These are phyloP conservation scores for Gastrophysa polygoni DNA, from an alignment of 2,888 invertebrate genomes.

Conservation along the genomic window DNA sequence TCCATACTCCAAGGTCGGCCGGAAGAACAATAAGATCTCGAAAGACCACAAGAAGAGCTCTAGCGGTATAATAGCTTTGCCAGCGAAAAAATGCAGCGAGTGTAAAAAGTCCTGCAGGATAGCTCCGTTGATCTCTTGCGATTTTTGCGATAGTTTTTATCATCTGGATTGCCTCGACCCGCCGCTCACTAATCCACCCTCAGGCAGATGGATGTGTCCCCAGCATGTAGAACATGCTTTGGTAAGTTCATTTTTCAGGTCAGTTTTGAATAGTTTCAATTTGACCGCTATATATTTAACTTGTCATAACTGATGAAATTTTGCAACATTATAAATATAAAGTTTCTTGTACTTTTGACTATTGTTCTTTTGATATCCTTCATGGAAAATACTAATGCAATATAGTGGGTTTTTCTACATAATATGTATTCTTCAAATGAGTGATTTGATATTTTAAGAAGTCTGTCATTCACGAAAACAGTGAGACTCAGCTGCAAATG, in stretches of 20 bases:
- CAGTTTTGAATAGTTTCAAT: background rate
- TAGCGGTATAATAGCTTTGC: constrained; percentile 76
- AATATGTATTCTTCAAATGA: too few relatives aligned
- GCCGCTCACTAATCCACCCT: constrained; percentile 85
- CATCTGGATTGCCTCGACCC: constrained; percentile 96
- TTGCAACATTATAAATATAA: too few relatives aligned
- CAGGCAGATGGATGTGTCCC: constrained; percentile 97
- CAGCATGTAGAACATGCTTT: constrained; percentile 92
- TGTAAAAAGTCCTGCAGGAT: constrained; percentile 84
- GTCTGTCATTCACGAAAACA: too few relatives aligned
- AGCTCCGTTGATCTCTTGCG: constrained; percentile 88
- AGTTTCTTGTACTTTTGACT: too few relatives aligned
- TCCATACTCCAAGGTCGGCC: constrained; percentile 40
- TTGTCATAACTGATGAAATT: too few relatives aligned
- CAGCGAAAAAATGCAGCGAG: constrained; percentile 83
- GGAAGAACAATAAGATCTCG: constrained; percentile 29
- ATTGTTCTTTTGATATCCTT: too few relatives aligned
- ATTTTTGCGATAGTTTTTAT: constrained; percentile 88
- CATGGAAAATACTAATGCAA: too few relatives aligned
- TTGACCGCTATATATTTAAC: too few relatives aligned
- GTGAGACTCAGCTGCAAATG: too few relatives aligned
- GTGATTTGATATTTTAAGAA: too few relatives aligned
- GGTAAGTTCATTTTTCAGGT: constrained; percentile 60
- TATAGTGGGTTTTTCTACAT: too few relatives aligned
- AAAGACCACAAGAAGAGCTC: constrained; percentile 44